A percentile compares a stretch with the other conserved stretches of the same genome.
These are phyloP conservation scores for Ptilodon capucinus DNA, from an alignment of 2,888 invertebrate species.

Conservation along the genomic window DNA sequence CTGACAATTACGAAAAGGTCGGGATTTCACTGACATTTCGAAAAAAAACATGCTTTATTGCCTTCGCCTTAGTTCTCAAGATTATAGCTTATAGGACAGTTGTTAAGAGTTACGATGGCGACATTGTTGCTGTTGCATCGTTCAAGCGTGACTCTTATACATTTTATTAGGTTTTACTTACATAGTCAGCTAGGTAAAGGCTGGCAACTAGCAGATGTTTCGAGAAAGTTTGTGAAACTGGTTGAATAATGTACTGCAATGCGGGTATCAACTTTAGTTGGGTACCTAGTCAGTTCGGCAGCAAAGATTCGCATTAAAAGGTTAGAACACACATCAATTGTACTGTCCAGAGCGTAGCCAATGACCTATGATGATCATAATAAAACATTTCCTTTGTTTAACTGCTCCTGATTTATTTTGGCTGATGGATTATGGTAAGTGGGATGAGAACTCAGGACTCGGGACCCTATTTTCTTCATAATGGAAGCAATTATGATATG, in stretches of 20 bases:
- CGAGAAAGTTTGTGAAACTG: too few relatives aligned
- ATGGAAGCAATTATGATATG: too few relatives aligned
- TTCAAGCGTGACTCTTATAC: constrained; percentile 8
- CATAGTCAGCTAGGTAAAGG: background rate
- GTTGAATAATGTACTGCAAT: too few relatives aligned
- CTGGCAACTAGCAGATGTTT: too few relatives aligned
- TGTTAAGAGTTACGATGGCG: constrained; percentile 4
- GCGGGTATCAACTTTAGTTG: too few relatives aligned
- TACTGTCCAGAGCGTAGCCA: background rate
- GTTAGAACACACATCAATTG: background rate
- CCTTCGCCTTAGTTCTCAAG: constrained; percentile 2
- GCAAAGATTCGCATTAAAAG: too few relatives aligned
- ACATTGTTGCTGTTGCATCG: constrained; percentile 1
- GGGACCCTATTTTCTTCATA: background rate
- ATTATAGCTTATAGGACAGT: constrained; percentile 6
- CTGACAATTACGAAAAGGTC: constrained; percentile 47
- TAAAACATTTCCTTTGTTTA: background rate
- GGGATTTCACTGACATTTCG: constrained; percentile 38
- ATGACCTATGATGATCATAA: background rate
- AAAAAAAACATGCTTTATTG: constrained; percentile 2
- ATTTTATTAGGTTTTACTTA: background rate
- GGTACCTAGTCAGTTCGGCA: too few relatives aligned
- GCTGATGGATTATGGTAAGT: background rate
- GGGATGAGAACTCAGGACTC: background rate
- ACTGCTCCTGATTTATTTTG: background rate